phyloP scores from a whole-genome alignment of 2,797 vertebrate species.

The Rhincodon typus region DNA sequence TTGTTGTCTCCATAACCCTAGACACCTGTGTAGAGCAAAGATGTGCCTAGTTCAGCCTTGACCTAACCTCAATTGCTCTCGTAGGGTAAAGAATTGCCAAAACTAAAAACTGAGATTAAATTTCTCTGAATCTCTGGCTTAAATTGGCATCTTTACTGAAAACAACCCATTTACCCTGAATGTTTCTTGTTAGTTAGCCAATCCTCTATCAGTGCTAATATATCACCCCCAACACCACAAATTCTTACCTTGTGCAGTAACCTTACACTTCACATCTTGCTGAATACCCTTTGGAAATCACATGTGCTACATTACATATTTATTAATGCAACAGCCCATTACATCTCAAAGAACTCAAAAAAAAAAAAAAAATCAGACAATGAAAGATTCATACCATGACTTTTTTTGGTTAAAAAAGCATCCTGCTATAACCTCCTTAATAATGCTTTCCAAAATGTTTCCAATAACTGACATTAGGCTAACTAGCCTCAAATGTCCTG shows the following conservation, averaged over 20 bases:
- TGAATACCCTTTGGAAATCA: background rate
- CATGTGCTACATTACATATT: background rate
- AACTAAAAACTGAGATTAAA: background rate
- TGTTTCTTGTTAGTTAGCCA: background rate
- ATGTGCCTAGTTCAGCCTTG: background rate
- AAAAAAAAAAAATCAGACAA: too few species aligned
- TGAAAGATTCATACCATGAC: too few species aligned
- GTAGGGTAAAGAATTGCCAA: background rate
- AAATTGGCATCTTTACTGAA: background rate
- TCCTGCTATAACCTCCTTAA: too few species aligned
- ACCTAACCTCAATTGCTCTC: background rate
- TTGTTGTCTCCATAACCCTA: background rate
- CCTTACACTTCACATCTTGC: too few species aligned
- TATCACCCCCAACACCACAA: background rate
- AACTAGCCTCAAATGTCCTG: too few species aligned
- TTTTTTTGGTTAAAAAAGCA: too few species aligned
- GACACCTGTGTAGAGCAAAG: background rate
- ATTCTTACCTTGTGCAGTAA: too few species aligned
- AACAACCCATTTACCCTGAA: background rate
- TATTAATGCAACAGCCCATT: background rate
- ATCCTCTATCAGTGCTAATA: background rate
- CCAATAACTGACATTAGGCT: too few species aligned
- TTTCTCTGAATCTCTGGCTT: background rate
- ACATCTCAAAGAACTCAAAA: background rate
- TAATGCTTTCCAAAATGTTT: too few species aligned